Percentiles rank a stretch among this genome's conserved stretches.
Evolutionary conservation across 2,113 vertebrate genomes (phyloP).

Genomic region (Callorhinus ursinus): DNA sequence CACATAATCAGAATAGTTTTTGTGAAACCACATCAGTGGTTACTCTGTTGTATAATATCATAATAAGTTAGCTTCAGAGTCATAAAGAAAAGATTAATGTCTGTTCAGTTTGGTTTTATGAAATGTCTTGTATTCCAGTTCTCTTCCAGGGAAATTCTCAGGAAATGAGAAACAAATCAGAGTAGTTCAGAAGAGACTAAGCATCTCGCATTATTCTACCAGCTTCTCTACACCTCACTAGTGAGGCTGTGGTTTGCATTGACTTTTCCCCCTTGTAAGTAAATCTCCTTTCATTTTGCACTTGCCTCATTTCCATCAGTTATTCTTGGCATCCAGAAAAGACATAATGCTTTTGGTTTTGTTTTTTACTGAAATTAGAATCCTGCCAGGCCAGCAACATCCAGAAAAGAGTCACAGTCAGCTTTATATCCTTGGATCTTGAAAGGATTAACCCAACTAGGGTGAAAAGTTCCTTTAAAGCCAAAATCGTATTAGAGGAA

Average conservation of each 20-base stretch:
- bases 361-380: constrained; percentile 13
- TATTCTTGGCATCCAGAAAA: constrained; percentile 67
- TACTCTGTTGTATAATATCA: neutral
- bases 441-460: neutral
- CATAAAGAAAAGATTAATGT: neutral
- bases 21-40: neutral
- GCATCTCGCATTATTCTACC: no score
- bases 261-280: neutral
- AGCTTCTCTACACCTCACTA: neutral
- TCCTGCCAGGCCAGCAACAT: neutral
- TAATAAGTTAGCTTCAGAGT: constrained; percentile 3
- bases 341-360: neutral
- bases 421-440: constrained; percentile 36
- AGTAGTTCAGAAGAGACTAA: constrained; percentile 24
- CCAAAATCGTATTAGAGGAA: neutral
- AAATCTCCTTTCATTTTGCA: constrained; percentile 46
- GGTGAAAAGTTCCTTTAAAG: neutral
- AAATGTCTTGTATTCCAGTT: neutral
- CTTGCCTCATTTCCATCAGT: constrained; percentile 45
- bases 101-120: neutral
- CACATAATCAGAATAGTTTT: constrained; percentile 18
- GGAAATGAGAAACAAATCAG: neutral
- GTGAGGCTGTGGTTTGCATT: neutral
- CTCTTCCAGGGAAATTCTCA: neutral
- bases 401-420: neutral